Evolutionary conservation across 2,888 invertebrate species (phyloP).

Genomic region (Proisotoma minuta): DNA sequence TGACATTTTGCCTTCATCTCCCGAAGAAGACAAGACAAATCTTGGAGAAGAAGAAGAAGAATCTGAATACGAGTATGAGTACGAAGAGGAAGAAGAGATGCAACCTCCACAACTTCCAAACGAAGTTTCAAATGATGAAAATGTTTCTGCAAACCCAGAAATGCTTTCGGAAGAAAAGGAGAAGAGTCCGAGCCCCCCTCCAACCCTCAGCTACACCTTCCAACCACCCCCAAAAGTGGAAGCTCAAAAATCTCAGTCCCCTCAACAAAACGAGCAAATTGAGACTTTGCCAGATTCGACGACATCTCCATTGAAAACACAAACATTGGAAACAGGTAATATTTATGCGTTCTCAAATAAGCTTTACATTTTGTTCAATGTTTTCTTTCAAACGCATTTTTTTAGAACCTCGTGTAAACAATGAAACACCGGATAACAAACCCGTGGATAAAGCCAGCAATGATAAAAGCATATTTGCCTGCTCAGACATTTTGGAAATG

Average conservation of each 20-base stretch:
- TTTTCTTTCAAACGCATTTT: no score
- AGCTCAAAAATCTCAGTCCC: conserved; percentile 1
- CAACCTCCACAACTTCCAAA: conserved; percentile 9
- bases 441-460: no score
- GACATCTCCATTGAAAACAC: no score
- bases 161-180: conserved; percentile 9
- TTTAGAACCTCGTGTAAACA: no score
- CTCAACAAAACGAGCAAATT: conserved; percentile 17
- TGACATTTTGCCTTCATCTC: neutral
- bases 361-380: no score
- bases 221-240: neutral
- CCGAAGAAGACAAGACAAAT: conserved; percentile 11
- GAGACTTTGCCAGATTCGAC: no score
- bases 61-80: conserved; percentile 26
- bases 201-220: neutral
- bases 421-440: no score
- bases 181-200: conserved; percentile 5
- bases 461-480: conserved; percentile 21
- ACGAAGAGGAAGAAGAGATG: conserved; percentile 15
- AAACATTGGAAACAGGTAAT: no score
- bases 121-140: conserved; percentile 7
- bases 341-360: no score
- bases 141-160: neutral
- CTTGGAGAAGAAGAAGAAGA: conserved; percentile 26
- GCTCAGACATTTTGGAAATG: conserved; percentile 33